Base-by-base conservation (phyloP, 2,888 invertebrate genomes). In the Pseudanteris insignis region DNA sequence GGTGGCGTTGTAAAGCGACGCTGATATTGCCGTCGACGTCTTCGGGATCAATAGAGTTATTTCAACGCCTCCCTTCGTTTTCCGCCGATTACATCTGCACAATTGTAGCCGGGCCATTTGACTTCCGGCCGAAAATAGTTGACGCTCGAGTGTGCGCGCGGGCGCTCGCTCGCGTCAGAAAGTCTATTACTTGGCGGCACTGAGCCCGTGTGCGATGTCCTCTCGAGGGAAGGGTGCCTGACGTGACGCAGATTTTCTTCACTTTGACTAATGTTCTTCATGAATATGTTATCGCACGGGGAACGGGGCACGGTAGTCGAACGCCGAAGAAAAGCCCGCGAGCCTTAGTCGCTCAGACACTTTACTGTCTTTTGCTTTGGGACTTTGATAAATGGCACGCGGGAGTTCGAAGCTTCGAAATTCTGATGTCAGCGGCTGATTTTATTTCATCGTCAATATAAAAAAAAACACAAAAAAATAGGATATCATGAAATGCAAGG, bases 41-140 rank as follows among this genome's bases (percentile, higher is more conserved):
- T 58, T 53, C 26, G 38, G 25, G 51, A 58, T 58, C 58, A 51
- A 58, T 58, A 58, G 57, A 58, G 58, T 58, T 51, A 58, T 58
- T 34, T 25, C 25, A 38, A 40, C 29, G 37, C 38, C 40, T 37
- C 46, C 58, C 51, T 46, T 30, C 44, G 33, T 40, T 58, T 58
- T 34, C 34, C 38, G 36, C 10, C 50, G 37, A 58, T 58, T 58
- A 26, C 58, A 21, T 38, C 50, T 25, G 43, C 47, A 58, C 44
- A 58, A 50, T 58, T 15, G 57, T 36, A 33, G 41, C 18, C 40
- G 34, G 34, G 26, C 58, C 50, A 50, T 44, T 50, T 32, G 14
- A 41, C 47, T 47, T 47, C 47, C 41, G 21, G 13, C 13, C 37
- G 43, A 43, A 53, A 43, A 43, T 53, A 53, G 37, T 26, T 41